Evolutionary conservation across 2,113 vertebrate genomes (phyloP).

Genomic region (Rhabdornis inornatus): DNA sequence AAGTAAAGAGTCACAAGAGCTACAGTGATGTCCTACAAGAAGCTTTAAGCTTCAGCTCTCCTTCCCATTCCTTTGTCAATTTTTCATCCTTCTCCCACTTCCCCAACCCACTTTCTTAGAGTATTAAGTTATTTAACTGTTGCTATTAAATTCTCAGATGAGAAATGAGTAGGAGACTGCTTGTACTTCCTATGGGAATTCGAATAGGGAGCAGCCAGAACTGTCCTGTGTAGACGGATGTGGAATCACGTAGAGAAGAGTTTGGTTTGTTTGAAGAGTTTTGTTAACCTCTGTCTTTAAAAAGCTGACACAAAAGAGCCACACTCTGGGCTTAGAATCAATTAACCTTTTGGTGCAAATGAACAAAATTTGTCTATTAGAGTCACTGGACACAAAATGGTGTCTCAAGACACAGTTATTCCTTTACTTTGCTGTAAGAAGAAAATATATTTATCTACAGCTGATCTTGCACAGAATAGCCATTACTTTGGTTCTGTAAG

Average conservation of each 20-base stretch:
- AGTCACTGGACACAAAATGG: not conserved
- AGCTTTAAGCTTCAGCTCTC: not conserved
- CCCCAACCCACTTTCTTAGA: not conserved
- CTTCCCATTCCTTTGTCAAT: not conserved
- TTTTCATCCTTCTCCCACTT: not conserved
- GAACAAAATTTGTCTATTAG: not conserved
- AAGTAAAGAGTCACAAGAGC: not conserved
- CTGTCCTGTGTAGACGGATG: not conserved
- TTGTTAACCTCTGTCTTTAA: not conserved
- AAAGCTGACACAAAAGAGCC: not conserved
- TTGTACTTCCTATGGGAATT: not conserved
- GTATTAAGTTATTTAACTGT: not conserved
- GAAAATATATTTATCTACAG: not conserved
- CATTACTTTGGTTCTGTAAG: not conserved
- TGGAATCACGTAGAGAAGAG: not conserved
- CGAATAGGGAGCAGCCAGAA: not conserved
- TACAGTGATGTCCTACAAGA: not conserved
- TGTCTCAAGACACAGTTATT: not conserved
- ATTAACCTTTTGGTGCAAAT: not conserved
- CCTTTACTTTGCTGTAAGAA: not conserved
- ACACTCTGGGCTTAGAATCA: not conserved
- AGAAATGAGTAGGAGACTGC: not conserved
- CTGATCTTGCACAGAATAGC: not conserved
- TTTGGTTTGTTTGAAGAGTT: not conserved
- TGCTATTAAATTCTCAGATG: not conserved